These are phyloP conservation scores for Pogonophryne albipinna DNA, from an alignment of 2,797 vertebrate genomes.

Conservation along the genomic window DNA sequence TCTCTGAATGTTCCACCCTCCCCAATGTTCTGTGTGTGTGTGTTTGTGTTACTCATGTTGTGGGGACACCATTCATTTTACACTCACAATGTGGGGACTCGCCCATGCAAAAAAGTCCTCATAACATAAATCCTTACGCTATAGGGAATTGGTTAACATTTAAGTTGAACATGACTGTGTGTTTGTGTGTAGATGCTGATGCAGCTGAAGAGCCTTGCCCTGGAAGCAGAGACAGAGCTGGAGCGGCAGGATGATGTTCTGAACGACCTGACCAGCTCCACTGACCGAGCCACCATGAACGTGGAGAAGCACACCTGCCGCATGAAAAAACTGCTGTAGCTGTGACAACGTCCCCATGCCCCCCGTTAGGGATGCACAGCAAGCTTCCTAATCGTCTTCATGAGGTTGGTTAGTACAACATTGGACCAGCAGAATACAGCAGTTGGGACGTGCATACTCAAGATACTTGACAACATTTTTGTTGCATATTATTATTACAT, in stretches of 20 bases:
- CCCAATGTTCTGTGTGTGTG: too few relatives aligned
- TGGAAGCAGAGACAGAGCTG: slow-evolving; percentile 92
- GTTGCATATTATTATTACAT: slow-evolving; percentile 1
- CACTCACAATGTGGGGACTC: too few relatives aligned
- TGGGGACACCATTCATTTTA: too few relatives aligned
- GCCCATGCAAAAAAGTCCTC: too few relatives aligned
- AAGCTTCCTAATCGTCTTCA: slow-evolving; percentile 37
- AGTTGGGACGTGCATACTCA: slow-evolving; percentile 6
- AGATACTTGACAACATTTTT: slow-evolving; percentile 16
- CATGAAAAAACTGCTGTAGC: slow-evolving; percentile 89
- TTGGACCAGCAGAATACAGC: slow-evolving; percentile 24
- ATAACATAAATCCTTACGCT: too few relatives aligned
- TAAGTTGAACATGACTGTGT: neutral
- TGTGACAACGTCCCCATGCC: neutral
- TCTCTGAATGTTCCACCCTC: slow-evolving; percentile 28
- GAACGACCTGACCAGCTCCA: slow-evolving; percentile 85
- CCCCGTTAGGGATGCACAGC: slow-evolving; percentile 31
- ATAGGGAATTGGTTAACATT: too few relatives aligned
- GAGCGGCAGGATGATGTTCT: slow-evolving; percentile 93
- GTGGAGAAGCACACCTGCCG: slow-evolving; percentile 91
- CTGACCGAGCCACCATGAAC: slow-evolving; percentile 86
- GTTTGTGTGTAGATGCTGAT: slow-evolving; percentile 88
- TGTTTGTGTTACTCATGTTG: too few relatives aligned
- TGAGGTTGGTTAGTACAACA: slow-evolving; percentile 10
- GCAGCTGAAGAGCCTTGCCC: slow-evolving; percentile 91